These are phyloP conservation scores for Taeniopygia guttata DNA, from an alignment of 2,797 vertebrate genomes.

Conservation along the genomic window DNA sequence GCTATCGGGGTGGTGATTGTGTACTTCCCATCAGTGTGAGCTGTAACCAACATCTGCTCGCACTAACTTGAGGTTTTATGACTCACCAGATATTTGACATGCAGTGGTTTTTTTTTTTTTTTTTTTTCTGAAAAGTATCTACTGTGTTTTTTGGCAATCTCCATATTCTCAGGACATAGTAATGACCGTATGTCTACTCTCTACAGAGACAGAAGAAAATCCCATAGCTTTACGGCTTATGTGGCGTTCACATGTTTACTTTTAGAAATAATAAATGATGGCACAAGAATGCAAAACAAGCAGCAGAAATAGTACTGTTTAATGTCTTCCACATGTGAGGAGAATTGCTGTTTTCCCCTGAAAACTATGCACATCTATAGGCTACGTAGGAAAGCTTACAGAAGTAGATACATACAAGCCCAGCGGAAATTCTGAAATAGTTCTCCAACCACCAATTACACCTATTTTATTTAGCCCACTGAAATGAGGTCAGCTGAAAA, in stretches of 20 bases:
- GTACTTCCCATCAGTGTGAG: conserved; percentile 59
- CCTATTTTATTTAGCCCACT: neutral
- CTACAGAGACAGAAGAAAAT: neutral
- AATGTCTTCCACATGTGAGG: conserved; percentile 14
- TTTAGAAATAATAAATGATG: conserved; percentile 38
- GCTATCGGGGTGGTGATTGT: conserved; percentile 63
- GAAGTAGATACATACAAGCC: neutral
- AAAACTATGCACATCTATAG: neutral
- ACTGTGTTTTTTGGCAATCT: conserved; percentile 33
- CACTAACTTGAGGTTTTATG: conserved; percentile 61
- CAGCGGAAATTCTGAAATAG: neutral
- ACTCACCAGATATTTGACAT: conserved; percentile 62
- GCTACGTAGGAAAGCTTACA: neutral
- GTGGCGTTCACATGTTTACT: neutral
- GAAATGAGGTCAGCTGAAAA: neutral
- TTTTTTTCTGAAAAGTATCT: conserved; percentile 45
- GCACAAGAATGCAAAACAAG: neutral
- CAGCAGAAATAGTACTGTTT: neutral
- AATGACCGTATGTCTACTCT: neutral
- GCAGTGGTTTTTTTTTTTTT: conserved; percentile 30
- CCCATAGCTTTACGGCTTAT: neutral
- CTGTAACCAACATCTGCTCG: conserved; percentile 72
- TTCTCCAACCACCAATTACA: neutral
- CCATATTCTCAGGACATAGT: neutral
- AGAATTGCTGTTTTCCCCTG: conserved; percentile 29